Evolutionary conservation across 2,888 invertebrate genomes (phyloP).

Genomic region (Cheilosia scutellata): DNA sequence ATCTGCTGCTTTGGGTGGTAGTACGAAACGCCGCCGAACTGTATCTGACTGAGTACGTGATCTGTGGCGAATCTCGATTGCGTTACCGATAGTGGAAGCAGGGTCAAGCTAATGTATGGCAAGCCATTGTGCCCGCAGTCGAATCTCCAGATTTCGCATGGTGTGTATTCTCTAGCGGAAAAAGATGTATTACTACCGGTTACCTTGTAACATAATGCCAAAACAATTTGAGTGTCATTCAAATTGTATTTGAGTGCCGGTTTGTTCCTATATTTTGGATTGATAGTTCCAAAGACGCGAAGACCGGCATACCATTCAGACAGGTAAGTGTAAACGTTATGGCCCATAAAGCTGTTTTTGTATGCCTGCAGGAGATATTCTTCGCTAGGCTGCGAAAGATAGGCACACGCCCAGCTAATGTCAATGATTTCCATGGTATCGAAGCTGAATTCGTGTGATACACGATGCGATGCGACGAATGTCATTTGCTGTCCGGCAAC

Average conservation of each 20-base stretch:
- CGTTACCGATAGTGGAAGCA: conserved; percentile 78
- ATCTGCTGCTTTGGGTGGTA: conserved; percentile 77
- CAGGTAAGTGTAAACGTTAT: conserved; percentile 76
- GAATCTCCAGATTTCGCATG: conserved; percentile 71
- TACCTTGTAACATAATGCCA: conserved; percentile 77
- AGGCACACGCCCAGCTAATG: conserved; percentile 76
- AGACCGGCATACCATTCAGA: conserved; percentile 72
- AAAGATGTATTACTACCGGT: conserved; percentile 77
- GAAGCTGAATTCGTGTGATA: conserved; percentile 75
- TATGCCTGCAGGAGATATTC: conserved; percentile 76
- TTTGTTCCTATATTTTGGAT: conserved; percentile 79
- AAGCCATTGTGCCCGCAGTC: conserved; percentile 76
- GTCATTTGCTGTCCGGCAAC: conserved; percentile 64
- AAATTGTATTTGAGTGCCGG: conserved; percentile 78
- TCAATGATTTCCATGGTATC: conserved; percentile 79
- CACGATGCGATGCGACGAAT: conserved; percentile 77
- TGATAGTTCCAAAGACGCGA: conserved; percentile 79
- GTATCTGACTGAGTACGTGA: conserved; percentile 76
- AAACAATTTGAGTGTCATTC: conserved; percentile 79
- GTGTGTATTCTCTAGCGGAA: conserved; percentile 68
- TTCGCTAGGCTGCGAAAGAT: conserved; percentile 70
- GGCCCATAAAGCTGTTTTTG: conserved; percentile 77
- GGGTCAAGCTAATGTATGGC: conserved; percentile 76
- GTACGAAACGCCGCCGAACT: conserved; percentile 75
- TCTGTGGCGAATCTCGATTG: conserved; percentile 77